phyloP scores from a whole-genome alignment of 2,113 vertebrate species.

The Silurus asotus region DNA sequence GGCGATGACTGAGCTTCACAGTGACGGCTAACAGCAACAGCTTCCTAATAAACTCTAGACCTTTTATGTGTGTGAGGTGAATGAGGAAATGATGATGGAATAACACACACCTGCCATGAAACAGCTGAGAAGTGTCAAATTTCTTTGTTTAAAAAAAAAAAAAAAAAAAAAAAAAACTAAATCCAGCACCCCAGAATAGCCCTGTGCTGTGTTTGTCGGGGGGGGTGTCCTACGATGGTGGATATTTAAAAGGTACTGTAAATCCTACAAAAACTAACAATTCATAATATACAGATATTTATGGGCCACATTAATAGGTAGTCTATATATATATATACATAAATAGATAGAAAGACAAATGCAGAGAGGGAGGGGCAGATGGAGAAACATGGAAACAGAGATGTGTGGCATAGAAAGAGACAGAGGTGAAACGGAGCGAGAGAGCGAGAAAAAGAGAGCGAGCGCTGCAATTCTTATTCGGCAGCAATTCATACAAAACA shows the following conservation, averaged over 20 bases:
- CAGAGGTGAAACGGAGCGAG: neutral
- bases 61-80: neutral
- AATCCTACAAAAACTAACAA: no score
- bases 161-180: no score
- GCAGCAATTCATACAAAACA: neutral
- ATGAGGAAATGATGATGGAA: neutral
- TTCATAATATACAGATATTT: neutral
- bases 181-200: no score
- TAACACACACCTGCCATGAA: neutral
- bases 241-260: no score
- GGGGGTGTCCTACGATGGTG: neutral
- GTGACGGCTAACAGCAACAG: neutral
- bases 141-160: no score
- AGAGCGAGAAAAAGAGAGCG: neutral
- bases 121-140: neutral
- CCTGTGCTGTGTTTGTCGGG: no score
- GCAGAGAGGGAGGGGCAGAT: neutral
- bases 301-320: neutral
- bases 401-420: neutral
- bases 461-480: no score
- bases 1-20: neutral
- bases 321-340: neutral
- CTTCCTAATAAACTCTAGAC: neutral
- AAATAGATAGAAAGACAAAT: neutral
- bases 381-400: neutral